A percentile compares a stretch with the other conserved stretches of the same genome.
These are phyloP conservation scores for Lycocorax pyrrhopterus DNA, from an alignment of 2,113 vertebrate genomes.

Conservation along the genomic window DNA sequence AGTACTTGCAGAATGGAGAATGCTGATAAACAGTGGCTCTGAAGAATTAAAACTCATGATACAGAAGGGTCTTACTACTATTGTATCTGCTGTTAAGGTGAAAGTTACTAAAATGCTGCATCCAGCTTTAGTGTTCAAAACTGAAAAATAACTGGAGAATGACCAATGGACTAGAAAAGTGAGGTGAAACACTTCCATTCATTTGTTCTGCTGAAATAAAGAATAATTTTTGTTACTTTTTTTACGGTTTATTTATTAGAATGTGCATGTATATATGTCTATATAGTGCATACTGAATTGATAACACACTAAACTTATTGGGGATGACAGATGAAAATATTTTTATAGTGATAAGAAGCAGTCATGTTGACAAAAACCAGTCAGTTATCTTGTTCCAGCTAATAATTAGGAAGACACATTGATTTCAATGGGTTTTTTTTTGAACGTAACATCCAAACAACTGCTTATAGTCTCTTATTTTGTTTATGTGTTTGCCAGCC, in stretches of 20 bases:
- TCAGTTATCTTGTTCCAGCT: background rate
- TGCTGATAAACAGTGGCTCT: background rate
- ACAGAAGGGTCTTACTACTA: background rate
- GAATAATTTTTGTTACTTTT: background rate
- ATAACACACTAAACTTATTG: background rate
- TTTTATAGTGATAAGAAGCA: background rate
- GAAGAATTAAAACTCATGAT: background rate
- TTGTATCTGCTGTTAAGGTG: background rate
- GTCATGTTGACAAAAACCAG: background rate
- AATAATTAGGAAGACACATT: background rate
- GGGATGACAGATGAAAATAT: background rate
- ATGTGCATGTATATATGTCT: no score
- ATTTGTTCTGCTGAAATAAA: background rate
- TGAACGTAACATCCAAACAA: background rate
- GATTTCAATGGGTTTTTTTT: background rate
- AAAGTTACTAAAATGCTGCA: background rate
- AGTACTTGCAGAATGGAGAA: background rate
- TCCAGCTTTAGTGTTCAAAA: background rate
- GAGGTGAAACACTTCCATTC: background rate
- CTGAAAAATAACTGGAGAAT: background rate
- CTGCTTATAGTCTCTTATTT: background rate
- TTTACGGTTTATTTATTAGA: background rate
- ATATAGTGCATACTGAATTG: background rate
- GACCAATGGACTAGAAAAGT: background rate
- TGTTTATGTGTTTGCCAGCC: background rate